These are phyloP conservation scores for Tyrophagus putrescentiae DNA, from an alignment of 1,140 invertebrate genomes.

Conservation along the genomic window DNA sequence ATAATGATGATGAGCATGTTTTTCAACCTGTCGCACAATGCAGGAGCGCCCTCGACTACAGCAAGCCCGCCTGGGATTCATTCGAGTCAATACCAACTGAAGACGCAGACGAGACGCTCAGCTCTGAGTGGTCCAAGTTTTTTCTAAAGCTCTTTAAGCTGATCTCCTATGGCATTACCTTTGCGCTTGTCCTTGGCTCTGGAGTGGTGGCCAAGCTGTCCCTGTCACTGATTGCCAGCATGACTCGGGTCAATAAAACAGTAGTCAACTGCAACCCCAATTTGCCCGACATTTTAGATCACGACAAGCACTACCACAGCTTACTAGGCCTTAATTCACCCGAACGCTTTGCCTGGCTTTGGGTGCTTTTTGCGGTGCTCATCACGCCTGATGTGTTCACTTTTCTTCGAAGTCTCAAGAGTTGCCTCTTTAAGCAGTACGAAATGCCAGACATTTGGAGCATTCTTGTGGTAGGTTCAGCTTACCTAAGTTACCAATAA, in stretches of 20 bases:
- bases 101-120: constrained; percentile 48
- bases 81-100: constrained; percentile 75
- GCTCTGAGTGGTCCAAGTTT: constrained; percentile 26
- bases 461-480: constrained; percentile 25
- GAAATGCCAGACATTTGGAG: constrained; percentile 19
- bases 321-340: constrained; percentile 37
- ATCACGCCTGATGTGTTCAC: constrained; percentile 71
- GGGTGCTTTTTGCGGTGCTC: constrained; percentile 74
- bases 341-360: constrained; percentile 77
- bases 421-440: constrained; percentile 64
- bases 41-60: constrained; percentile 56
- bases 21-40: not conserved
- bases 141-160: constrained; percentile 62
- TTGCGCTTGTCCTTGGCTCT: constrained; percentile 59
- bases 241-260: constrained; percentile 54
- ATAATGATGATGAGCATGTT: not conserved
- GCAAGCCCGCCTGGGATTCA: constrained; percentile 78
- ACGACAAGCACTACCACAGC: constrained; percentile 19
- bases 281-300: not conserved
- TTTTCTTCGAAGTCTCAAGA: constrained; percentile 61
- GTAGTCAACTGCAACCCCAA: constrained; percentile 63
- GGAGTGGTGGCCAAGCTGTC: constrained; percentile 71
- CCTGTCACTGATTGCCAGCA: constrained; percentile 77
- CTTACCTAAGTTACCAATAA: constrained; percentile 28
- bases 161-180: constrained; percentile 64